A percentile compares a stretch with the other conserved stretches of the same genome.
Evolutionary conservation across 2,797 vertebrate species (phyloP).

Genomic region (Sebastolobus alascanus): DNA sequence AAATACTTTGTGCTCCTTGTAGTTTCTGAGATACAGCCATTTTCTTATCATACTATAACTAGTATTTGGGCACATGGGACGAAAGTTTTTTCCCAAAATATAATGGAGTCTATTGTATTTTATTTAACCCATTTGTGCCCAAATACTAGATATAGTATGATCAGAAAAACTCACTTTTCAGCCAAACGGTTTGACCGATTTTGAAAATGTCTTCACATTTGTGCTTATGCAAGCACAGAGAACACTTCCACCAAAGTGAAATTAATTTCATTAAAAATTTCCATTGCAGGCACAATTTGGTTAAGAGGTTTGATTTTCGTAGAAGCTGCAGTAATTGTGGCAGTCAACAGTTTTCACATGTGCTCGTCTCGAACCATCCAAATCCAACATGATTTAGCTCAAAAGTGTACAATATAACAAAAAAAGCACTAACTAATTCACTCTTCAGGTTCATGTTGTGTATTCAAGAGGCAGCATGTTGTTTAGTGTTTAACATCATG

Average conservation of each 20-base stretch:
- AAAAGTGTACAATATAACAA: neutral
- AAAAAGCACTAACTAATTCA: neutral
- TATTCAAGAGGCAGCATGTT: conserved; percentile 6
- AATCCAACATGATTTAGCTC: neutral
- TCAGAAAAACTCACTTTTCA: neutral
- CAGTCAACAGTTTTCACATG: neutral
- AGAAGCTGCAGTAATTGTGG: neutral
- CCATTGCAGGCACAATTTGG: too few species aligned
- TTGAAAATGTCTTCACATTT: too few species aligned
- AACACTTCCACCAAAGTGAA: too few species aligned
- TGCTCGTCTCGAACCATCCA: neutral
- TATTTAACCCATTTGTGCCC: accelerated
- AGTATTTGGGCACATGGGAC: too few species aligned
- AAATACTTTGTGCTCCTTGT: too few species aligned
- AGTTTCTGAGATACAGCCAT: too few species aligned
- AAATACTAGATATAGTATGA: too few species aligned
- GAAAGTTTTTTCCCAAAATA: too few species aligned
- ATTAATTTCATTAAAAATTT: too few species aligned
- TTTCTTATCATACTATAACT: too few species aligned
- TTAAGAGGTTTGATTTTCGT: neutral
- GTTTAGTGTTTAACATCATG: neutral
- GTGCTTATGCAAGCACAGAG: too few species aligned
- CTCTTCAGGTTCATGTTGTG: neutral
- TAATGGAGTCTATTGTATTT: too few species aligned
- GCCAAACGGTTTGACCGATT: neutral